Evolutionary conservation across 64 coral and sea anemone species (phyloP).

Genomic region (Hydrozoanthus tunicans): DNA sequence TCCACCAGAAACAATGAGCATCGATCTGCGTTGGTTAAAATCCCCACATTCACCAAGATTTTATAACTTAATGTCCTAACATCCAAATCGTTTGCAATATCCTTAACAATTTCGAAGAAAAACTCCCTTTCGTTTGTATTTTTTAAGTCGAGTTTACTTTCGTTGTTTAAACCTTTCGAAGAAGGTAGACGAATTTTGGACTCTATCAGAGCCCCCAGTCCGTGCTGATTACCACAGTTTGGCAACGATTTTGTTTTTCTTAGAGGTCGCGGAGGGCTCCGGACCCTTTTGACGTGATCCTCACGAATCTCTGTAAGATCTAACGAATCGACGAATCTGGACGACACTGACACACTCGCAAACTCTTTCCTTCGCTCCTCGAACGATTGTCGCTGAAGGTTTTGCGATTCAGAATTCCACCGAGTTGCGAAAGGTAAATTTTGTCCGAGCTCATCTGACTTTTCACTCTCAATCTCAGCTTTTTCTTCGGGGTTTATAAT

Average conservation of each 20-base stretch:
- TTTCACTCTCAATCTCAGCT: constrained; percentile 49
- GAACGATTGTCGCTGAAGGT: constrained; percentile 47
- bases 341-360: constrained; percentile 59
- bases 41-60: constrained; percentile 99
- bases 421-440: constrained; percentile 42
- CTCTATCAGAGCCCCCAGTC: constrained; percentile 91
- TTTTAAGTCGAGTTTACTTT: constrained; percentile 90
- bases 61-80: constrained; percentile 98
- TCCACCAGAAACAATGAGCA: constrained; percentile 98
- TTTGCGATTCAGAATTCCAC: constrained; percentile 74
- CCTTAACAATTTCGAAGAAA: constrained; percentile 99
- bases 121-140: constrained; percentile 96
- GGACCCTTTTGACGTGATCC: constrained; percentile 65
- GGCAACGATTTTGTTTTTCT: constrained; percentile 96
- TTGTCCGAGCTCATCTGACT: constrained; percentile 39
- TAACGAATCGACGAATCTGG: constrained; percentile 83
- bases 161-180: constrained; percentile 83
- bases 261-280: constrained; percentile 79
- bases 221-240: constrained; percentile 91
- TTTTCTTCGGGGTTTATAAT: constrained; percentile 80
- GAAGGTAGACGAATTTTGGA: constrained; percentile 96
- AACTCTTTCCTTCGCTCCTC: constrained; percentile 68
- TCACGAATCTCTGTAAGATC: constrained; percentile 83
- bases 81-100: constrained; percentile 99
- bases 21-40: constrained; percentile 98